Evolutionary conservation across 2,797 vertebrate genomes (phyloP).

Genomic region (Miichthys miiuy): DNA sequence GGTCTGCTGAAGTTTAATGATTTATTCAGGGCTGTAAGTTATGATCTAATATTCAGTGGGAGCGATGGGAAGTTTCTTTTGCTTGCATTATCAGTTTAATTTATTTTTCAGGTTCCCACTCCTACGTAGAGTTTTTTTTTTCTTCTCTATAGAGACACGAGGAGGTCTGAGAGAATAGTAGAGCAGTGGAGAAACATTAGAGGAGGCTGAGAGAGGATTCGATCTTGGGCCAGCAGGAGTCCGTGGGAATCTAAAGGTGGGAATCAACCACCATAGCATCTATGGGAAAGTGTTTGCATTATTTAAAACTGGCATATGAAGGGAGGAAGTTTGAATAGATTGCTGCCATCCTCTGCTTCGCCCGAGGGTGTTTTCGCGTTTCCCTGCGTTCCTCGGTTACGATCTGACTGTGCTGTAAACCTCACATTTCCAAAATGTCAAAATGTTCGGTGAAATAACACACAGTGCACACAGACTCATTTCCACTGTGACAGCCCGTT

Average conservation of each 20-base stretch:
- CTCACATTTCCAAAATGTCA: slow-evolving; percentile 65
- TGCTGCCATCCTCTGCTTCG: slow-evolving; percentile 36
- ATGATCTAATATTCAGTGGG: slow-evolving; percentile 79
- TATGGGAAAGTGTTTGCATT: slow-evolving; percentile 68
- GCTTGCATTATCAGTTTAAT: slow-evolving; percentile 76
- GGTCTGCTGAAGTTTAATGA: slow-evolving; percentile 73
- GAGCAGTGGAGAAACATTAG: slow-evolving; percentile 54
- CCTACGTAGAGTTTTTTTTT: slow-evolving; percentile 39
- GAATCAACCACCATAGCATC: slow-evolving; percentile 53
- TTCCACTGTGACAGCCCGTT: slow-evolving; percentile 43
- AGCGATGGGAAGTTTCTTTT: slow-evolving; percentile 69
- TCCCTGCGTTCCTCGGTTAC: slow-evolving; percentile 3
- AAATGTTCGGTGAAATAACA: slow-evolving; percentile 40
- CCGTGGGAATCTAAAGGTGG: slow-evolving; percentile 69
- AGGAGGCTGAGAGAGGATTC: slow-evolving; percentile 58
- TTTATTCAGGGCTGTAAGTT: slow-evolving; percentile 74
- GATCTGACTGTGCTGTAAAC: slow-evolving; percentile 38
- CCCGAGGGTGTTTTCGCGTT: slow-evolving; percentile 50
- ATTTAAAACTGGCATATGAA: slow-evolving; percentile 64
- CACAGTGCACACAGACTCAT: slow-evolving; percentile 22
- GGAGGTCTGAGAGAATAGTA: slow-evolving; percentile 73
- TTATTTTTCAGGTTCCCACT: slow-evolving; percentile 77
- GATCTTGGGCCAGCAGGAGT: slow-evolving; percentile 62
- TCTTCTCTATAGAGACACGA: slow-evolving; percentile 39
- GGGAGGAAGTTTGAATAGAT: slow-evolving; percentile 54